phyloP scores from a whole-genome alignment of 2,888 invertebrate genomes.

The Automeris io region DNA sequence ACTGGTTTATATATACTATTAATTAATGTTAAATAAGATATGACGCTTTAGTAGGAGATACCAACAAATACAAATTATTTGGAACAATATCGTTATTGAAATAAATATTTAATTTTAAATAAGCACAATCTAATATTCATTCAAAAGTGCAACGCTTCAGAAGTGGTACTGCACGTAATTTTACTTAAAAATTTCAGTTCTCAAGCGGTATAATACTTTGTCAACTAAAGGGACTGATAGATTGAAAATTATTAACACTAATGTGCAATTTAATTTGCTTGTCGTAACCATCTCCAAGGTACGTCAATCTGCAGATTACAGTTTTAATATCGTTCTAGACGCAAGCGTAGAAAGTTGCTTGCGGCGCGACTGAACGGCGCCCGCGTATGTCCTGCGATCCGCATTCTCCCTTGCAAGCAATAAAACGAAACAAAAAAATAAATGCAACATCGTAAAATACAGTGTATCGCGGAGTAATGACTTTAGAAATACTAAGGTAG shows the following conservation, averaged over 20 bases:
- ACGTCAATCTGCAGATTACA: slow-evolving; percentile 74
- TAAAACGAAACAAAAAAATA: slow-evolving; percentile 61
- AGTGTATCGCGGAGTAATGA: slow-evolving; percentile 42
- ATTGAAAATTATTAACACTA: slow-evolving; percentile 49
- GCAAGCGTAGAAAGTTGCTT: slow-evolving; percentile 73
- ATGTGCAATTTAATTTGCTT: slow-evolving; percentile 65
- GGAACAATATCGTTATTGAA: too few species aligned
- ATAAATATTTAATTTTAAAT: too few species aligned
- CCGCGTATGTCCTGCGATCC: slow-evolving; percentile 69
- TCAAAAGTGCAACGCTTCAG: too few species aligned
- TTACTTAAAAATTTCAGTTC: background rate
- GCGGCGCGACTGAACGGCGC: slow-evolving; percentile 73
- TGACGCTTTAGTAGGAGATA: too few species aligned
- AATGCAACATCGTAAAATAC: slow-evolving; percentile 56
- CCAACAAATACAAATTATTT: too few species aligned
- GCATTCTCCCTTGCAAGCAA: slow-evolving; percentile 64
- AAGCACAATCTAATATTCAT: too few species aligned
- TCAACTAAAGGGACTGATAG: slow-evolving; percentile 23
- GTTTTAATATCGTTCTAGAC: slow-evolving; percentile 72
- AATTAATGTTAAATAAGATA: too few species aligned
- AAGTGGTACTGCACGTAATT: too few species aligned
- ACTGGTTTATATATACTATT: too few species aligned
- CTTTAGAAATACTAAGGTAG: slow-evolving; percentile 41
- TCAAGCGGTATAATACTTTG: slow-evolving; percentile 21
- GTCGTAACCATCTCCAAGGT: slow-evolving; percentile 66